Evolutionary conservation across 2,113 vertebrate species (phyloP), one percentile per base, ranked within the genome.

Genomic region (Orientallactaga bullata): DNA sequence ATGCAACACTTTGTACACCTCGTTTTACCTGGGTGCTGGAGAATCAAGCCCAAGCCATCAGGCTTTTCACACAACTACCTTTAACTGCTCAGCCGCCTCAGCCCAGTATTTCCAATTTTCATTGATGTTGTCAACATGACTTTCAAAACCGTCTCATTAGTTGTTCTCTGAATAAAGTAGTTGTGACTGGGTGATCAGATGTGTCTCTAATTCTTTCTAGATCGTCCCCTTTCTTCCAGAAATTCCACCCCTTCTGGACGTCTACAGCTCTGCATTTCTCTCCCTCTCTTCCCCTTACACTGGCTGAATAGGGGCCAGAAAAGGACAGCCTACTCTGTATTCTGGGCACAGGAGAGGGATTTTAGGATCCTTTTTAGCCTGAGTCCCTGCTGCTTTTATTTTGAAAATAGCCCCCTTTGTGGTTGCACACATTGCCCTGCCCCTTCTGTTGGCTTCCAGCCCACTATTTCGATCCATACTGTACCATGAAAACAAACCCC

Each of bases 401-500:
- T 2, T n/a, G 16, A 12, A 42, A 87, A 32, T 55, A 30, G 0
- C 39, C 42, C 37, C 26, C 2, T 66, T 18, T 23, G 16, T 51
- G 32, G 51, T 30, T 30, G 13, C 16, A 12, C 8, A 3, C 3
- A 0, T 4, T 35, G 9, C n/a, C 21, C 42, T 17, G 21, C 13
- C 26, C 2, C 28, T 58, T 72, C 86, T 47, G n/a, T 26, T 17
- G 24, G 42, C 65, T 13, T 82, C 15, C 13, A 2, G 80, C 28
- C 2, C 11, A 61, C 55, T 32, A 26, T 79, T 84, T 80, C 20
- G 65, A 24, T 76, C 74, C 30, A 71, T 42, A 1, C 51, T 88
- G 39, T 37, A 9, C 47, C 7, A 13, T 73, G 30, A 82, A 66
- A 63, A 60, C 21, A 65, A 58, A 85, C 23, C 13, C 5, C 7